Base-by-base conservation (phyloP, 2,797 vertebrate genomes). In the Cynodonichthys magdalenae region DNA sequence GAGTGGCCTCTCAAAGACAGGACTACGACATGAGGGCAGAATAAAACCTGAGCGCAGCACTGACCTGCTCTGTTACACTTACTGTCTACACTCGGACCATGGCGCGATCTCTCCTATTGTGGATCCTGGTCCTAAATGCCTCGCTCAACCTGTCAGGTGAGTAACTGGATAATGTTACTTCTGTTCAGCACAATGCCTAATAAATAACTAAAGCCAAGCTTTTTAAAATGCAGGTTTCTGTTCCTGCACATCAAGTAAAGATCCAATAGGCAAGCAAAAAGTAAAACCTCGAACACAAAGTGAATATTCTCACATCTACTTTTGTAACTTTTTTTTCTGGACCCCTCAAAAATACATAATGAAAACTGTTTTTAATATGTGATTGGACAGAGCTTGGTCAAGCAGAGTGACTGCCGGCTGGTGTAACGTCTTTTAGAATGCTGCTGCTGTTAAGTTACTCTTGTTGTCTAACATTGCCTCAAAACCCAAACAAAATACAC, bases 141-240 rank as follows among this genome's bases (percentile, higher is more conserved):
- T 85, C 72, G 2, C 53, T 87, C 36, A 53, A 69, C 74, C 63
- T 59, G 53, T 80, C 91, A 78, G 92, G 93, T 94, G 83, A 88
- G 92, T 86, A 63, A 86, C 63, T 39, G 59, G 80, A 84, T 85
- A 82, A 69, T 54, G 31, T 69, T 45, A 53, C 69, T 70, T 74
- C 54, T 54, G 28, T 61, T 69, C 54, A 42, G 29, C 70, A 55
- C 27, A 55, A 46, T 42, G 53, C 65, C 59, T 85, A 67, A 78
- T 87, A 79, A 79, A 83, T 88, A 75, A 87, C 81, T 89, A 69
- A 89, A 84, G 73, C 63, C 47, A 18, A 5, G 34, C 24, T 64
- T 65, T 36, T 49, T 58, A 5, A 39, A n/a, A n/a, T 24, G 24
- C 58, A 53, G 49, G 15, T 28, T 48, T 59, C 11, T 55, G 7